Evolutionary conservation across 1,140 invertebrate genomes (phyloP), one percentile per base, ranked within the genome.

Genomic region (Pseudomyrmex concolor): DNA sequence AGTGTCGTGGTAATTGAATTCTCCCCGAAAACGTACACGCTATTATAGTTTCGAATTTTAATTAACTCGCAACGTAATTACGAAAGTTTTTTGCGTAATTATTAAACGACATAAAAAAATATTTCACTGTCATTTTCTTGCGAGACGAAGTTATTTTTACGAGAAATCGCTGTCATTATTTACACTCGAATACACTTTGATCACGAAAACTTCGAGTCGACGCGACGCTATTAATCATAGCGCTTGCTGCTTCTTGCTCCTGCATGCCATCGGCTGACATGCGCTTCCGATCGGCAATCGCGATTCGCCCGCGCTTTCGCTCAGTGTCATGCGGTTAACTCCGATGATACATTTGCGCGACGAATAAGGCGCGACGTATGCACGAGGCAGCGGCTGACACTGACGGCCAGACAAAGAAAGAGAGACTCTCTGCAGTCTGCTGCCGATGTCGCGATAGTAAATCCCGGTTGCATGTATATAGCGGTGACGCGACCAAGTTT

Each of bases 371-470:
- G 55, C 19, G 55, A 48, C 19, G 67, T 80, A 50, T 86, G 17
- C 71, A 72, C 54, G 78, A 43, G 63, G 22, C 43, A 22, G 64
- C 19, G 51, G 13, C 34, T 51, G 76, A 80, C 22, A n/a, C 13
- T 59, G 68, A 84, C 25, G 25, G 57, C 22, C 19, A 66, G 45
- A 82, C 19, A 70, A 66, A 64, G 67, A 55, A 2, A 73, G 60
- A 62, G 55, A 57, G 5, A 45, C 54, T 62, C 43, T 1, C 17
- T 45, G 7, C 57, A 54, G 62, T 81, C 62, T 63, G 59, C 13
- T 62, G 59, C 13, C 66, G 84, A 86, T 83, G 76, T 80, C 57
- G 63, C 81, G 82, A 87, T 87, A 80, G 63, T 64, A 64, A 74
- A 17, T 15, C 19, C 19, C 62, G 51, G 17, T 45, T 34, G 34